These are phyloP conservation scores for Harpegnathos saltator DNA, from an alignment of 1,140 invertebrate genomes.

Conservation along the genomic window DNA sequence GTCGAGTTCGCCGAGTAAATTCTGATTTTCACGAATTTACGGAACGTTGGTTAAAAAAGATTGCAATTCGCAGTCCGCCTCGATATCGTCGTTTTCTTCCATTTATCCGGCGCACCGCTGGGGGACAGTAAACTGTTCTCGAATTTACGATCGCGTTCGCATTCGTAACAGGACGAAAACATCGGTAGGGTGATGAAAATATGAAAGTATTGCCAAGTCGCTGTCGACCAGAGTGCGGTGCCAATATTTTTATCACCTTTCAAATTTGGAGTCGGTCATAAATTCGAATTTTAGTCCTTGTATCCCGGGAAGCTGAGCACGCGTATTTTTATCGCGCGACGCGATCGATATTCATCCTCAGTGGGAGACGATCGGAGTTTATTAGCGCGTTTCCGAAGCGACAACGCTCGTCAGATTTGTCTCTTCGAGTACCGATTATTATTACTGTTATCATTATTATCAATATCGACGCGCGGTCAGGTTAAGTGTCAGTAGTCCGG, in stretches of 20 bases:
- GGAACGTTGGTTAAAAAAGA: background rate
- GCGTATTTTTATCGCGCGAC: background rate
- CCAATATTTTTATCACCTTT: slow-evolving; percentile 39
- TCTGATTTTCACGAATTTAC: background rate
- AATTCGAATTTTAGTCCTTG: background rate
- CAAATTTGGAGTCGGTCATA: slow-evolving; percentile 7
- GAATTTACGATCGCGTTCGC: slow-evolving; percentile 20
- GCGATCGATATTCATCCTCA: background rate
- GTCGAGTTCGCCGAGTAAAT: background rate
- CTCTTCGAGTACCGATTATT: slow-evolving; percentile 3
- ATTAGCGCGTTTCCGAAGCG: background rate
- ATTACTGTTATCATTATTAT: slow-evolving; percentile 8
- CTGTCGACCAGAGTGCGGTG: slow-evolving; percentile 3
- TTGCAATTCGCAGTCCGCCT: background rate
- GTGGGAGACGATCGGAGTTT: background rate
- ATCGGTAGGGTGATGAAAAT: slow-evolving; percentile 27
- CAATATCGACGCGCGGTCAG: slow-evolving; percentile 11
- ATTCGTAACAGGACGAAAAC: slow-evolving; percentile 22
- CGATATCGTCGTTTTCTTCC: slow-evolving; percentile 3
- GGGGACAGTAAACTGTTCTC: background rate
- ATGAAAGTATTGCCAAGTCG: slow-evolving; percentile 30
- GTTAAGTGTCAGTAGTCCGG: background rate
- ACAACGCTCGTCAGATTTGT: slow-evolving; percentile 1
- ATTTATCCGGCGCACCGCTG: background rate
- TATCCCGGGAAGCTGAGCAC: background rate